Evolutionary conservation across 2,797 vertebrate genomes (phyloP).

Genomic region (Semotilus atromaculatus): DNA sequence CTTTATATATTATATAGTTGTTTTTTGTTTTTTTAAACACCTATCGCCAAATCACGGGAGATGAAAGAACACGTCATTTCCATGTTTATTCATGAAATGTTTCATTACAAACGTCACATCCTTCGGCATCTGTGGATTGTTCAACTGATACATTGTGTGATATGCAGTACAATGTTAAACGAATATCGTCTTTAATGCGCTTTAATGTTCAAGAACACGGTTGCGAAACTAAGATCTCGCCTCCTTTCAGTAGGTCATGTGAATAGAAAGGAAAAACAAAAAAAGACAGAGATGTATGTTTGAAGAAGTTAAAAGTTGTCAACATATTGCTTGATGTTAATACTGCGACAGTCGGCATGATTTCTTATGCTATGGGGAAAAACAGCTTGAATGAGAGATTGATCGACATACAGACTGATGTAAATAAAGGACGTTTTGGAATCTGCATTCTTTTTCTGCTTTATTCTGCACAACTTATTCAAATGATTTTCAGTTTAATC

Average conservation of each 20-base stretch:
- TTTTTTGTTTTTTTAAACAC: constrained; percentile 38
- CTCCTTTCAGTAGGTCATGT: constrained; percentile 12
- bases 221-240: not conserved
- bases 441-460: constrained; percentile 40
- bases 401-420: constrained; percentile 68
- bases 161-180: constrained; percentile 30
- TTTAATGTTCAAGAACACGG: constrained; percentile 43
- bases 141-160: constrained; percentile 41
- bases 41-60: constrained; percentile 37
- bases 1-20: constrained; percentile 24
- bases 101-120: constrained; percentile 31
- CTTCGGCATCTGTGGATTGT: constrained; percentile 35
- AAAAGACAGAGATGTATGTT: not conserved
- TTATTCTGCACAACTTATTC: constrained; percentile 36
- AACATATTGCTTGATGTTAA: constrained; percentile 37
- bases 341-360: constrained; percentile 19
- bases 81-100: constrained; percentile 14
- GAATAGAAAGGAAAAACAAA: not conserved
- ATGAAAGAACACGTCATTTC: not conserved
- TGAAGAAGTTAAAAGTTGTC: constrained; percentile 6
- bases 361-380: constrained; percentile 30
- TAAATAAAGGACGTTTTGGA: constrained; percentile 81
- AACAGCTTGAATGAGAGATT: constrained; percentile 44
- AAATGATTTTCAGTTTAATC: constrained; percentile 53
- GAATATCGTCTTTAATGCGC: constrained; percentile 19